These are phyloP conservation scores for Psettodes erumei DNA, from an alignment of 2,113 vertebrate genomes.

Conservation along the genomic window DNA sequence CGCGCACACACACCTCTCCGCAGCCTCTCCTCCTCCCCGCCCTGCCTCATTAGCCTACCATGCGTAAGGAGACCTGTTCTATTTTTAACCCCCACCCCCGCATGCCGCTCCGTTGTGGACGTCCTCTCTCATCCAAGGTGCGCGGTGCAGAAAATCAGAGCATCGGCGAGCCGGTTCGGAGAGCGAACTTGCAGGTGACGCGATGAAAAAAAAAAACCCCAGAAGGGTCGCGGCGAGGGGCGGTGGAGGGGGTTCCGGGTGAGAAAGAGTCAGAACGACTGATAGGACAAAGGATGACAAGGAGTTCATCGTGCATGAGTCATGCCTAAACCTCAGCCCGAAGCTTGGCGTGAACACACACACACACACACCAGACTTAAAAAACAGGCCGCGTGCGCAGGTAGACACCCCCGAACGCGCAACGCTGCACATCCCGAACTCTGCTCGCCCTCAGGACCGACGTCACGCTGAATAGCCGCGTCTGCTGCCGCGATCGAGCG, in stretches of 20 bases:
- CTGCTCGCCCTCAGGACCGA: constrained; percentile 10
- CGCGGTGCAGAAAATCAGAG: constrained; percentile 21
- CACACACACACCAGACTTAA: background rate
- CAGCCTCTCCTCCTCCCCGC: constrained; percentile 19
- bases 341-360: constrained; percentile 11
- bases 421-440: constrained; percentile 26
- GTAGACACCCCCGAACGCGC: background rate
- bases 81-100: constrained; percentile 69
- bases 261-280: constrained; percentile 1
- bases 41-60: constrained; percentile 65
- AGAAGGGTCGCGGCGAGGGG: background rate
- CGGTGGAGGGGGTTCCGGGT: background rate
- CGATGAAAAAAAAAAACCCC: constrained; percentile 42
- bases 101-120: constrained; percentile 33
- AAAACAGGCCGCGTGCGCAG: constrained; percentile 5
- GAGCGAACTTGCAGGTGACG: constrained; percentile 19
- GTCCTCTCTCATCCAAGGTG: constrained; percentile 52
- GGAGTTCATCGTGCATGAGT: constrained; percentile 30
- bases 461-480: constrained; percentile 28
- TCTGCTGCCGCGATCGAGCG: constrained; percentile 16
- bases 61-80: constrained; percentile 74
- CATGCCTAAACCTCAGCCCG: constrained; percentile 7
- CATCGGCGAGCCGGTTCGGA: constrained; percentile 10
- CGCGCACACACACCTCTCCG: constrained; percentile 31
- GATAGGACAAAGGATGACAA: constrained; percentile 22